Conservation (phyloP, 2,888 invertebrate genomes). For the Lordiphosa andalusiaca region DNA sequence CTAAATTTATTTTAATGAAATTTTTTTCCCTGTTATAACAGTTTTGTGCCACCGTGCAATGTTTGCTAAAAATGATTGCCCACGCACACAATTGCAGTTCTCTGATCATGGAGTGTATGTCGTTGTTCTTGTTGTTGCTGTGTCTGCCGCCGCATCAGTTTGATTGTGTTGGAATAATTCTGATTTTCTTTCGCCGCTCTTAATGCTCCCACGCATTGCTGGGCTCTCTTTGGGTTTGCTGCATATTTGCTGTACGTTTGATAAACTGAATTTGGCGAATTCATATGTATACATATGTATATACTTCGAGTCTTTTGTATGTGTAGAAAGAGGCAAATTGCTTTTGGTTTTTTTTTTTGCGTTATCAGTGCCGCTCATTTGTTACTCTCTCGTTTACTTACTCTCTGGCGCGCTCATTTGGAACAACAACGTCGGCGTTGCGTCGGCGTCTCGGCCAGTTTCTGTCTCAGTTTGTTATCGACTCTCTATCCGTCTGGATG, state of each 20-base stretch:
- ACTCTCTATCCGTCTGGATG: slow-evolving; percentile 67
- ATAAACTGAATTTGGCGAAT: slow-evolving; percentile 25
- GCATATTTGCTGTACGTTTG: neutral
- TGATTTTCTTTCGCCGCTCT: slow-evolving; percentile 55
- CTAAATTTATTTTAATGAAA: too few species aligned
- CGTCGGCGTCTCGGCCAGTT: slow-evolving; percentile 38
- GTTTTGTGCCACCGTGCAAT: slow-evolving; percentile 51
- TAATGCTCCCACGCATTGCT: slow-evolving; percentile 23
- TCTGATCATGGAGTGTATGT: slow-evolving; percentile 60
- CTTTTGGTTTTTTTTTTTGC: slow-evolving; percentile 60
- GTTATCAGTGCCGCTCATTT: slow-evolving; percentile 54
- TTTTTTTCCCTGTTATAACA: neutral
- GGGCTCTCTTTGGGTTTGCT: neutral
- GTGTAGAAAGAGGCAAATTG: slow-evolving; percentile 25
- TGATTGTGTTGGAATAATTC: slow-evolving; percentile 63
- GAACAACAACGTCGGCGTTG: slow-evolving; percentile 31
- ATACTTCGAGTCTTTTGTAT: neutral
- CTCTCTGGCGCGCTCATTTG: slow-evolving; percentile 45
- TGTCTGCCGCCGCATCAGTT: slow-evolving; percentile 46
- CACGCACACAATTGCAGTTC: slow-evolving; percentile 23
- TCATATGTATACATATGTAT: too few species aligned
- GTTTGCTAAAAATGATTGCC: slow-evolving; percentile 67
- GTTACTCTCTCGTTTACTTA: slow-evolving; percentile 1
- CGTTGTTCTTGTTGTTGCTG: slow-evolving; percentile 33
- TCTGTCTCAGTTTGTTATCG: slow-evolving; percentile 59